phyloP scores from a whole-genome alignment of 2,888 invertebrate genomes.

The Acrocyrtus sp. region DNA sequence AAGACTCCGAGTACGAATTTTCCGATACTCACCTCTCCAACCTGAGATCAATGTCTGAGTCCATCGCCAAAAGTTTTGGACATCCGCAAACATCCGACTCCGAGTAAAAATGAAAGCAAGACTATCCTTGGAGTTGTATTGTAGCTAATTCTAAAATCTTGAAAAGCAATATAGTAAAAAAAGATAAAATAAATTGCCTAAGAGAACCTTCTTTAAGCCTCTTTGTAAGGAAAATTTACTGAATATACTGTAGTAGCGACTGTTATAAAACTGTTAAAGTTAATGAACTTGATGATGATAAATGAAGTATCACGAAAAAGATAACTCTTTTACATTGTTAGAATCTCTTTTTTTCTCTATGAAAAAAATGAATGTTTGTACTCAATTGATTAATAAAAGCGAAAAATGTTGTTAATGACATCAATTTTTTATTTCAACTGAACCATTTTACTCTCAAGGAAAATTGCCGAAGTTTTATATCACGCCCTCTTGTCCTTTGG shows the following conservation, averaged over 20 bases:
- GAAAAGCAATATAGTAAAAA: too few species aligned
- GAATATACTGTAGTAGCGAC: conserved; percentile 39
- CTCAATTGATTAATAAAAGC: conserved; percentile 46
- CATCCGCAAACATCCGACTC: conserved; percentile 66
- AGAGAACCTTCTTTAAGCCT: too few species aligned
- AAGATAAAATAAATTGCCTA: too few species aligned
- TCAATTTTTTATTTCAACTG: too few species aligned
- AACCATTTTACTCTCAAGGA: too few species aligned
- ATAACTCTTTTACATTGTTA: conserved; percentile 38
- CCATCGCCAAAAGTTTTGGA: conserved; percentile 80
- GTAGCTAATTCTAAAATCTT: too few species aligned
- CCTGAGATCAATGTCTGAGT: conserved; percentile 80
- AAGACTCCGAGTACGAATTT: conserved; percentile 78
- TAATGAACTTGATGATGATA: conserved; percentile 3
- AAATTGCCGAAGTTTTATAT: too few species aligned
- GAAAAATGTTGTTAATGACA: conserved; percentile 33
- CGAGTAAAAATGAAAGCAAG: conserved; percentile 50
- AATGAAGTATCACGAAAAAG: neutral
- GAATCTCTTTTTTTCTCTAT: too few species aligned
- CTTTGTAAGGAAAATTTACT: too few species aligned
- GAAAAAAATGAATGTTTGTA: conserved; percentile 37
- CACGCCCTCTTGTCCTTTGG: too few species aligned
- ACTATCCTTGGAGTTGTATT: too few species aligned
- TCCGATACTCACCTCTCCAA: conserved; percentile 74
- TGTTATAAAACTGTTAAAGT: conserved; percentile 10